Evolutionary conservation across 1,140 invertebrate genomes (phyloP), one percentile per base, ranked within the genome.

Genomic region (Gonatopus flavifemur): DNA sequence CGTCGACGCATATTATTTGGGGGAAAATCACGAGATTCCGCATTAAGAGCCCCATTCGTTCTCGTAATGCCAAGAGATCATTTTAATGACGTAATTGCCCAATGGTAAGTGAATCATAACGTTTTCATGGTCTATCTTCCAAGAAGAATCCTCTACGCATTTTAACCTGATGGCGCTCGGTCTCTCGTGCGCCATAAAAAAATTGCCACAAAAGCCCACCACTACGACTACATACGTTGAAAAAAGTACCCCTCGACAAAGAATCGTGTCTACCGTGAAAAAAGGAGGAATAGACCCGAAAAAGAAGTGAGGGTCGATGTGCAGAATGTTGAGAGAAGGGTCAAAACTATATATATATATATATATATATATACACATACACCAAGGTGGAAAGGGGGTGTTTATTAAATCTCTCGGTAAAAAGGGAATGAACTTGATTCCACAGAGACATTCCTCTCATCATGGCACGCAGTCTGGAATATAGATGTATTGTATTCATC

Each of bases 361-460:
- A n/a, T n/a, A n/a, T n/a, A n/a, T n/a, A n/a, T n/a, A n/a, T n/a
- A n/a, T n/a, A n/a, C n/a, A n/a, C n/a, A n/a, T n/a, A n/a, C n/a
- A n/a, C n/a, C n/a, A n/a, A n/a, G n/a, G n/a, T n/a, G n/a, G 30
- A 35, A 31, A 38, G 24, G 35, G 44, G 41, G 37, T 61, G 57
- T 59, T 56, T 61, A 61, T 61, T 61, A 61, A 61, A 61, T 61
- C 59, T 59, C n/a, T 38, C 36, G 45, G 55, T 61, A 61, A 61
- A n/a, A n/a, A 56, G 47, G 57, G 57, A 55, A 55, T 31, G 57
- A 47, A 56, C 59, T 61, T 61, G 56, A 59, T 61, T 59, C 33
- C 42, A 22, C n/a, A 31, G 31, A 38, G 42, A 57, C 22, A 49
- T 46, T 49, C 52, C 37, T n/a, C n/a, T n/a, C n/a, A n/a, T n/a